phyloP scores from a whole-genome alignment of 2,888 invertebrate species.

The Plagiodera versicolora region DNA sequence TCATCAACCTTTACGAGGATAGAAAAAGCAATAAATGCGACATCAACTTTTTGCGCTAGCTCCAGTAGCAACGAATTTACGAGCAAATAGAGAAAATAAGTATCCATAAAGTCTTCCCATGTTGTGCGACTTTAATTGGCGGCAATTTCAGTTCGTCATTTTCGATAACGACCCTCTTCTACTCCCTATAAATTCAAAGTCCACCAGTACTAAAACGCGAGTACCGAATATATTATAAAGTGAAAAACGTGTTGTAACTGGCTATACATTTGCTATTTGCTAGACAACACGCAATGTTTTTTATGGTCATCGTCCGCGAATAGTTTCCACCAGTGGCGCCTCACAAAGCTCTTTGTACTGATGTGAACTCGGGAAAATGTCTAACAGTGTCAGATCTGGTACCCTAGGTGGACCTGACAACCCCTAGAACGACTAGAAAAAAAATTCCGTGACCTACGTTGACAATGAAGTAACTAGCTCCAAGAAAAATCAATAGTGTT shows the following conservation, averaged over 20 bases:
- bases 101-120: not conserved
- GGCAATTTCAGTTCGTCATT: slow-evolving; percentile 6
- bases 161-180: slow-evolving; percentile 7
- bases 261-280: not conserved
- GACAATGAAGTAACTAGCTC: no score
- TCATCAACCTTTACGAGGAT: not conserved
- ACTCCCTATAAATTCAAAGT: slow-evolving; percentile 17
- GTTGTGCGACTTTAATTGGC: slow-evolving; percentile 10
- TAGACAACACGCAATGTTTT: slow-evolving; percentile 23
- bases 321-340: slow-evolving; percentile 11
- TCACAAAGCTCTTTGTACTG: not conserved
- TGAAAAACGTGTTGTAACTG: not conserved
- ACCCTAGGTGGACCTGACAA: no score
- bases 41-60: not conserved
- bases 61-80: not conserved
- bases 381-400: no score
- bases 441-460: no score
- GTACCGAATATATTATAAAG: slow-evolving; percentile 8
- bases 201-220: slow-evolving; percentile 7
- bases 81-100: not conserved
- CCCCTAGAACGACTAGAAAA: no score
- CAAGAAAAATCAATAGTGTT: no score
- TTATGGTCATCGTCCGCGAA: slow-evolving; percentile 21
- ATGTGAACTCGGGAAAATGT: not conserved
- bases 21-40: not conserved